These are phyloP conservation scores for Agriotes lineatus DNA, from an alignment of 2,888 invertebrate genomes.

Conservation along the genomic window DNA sequence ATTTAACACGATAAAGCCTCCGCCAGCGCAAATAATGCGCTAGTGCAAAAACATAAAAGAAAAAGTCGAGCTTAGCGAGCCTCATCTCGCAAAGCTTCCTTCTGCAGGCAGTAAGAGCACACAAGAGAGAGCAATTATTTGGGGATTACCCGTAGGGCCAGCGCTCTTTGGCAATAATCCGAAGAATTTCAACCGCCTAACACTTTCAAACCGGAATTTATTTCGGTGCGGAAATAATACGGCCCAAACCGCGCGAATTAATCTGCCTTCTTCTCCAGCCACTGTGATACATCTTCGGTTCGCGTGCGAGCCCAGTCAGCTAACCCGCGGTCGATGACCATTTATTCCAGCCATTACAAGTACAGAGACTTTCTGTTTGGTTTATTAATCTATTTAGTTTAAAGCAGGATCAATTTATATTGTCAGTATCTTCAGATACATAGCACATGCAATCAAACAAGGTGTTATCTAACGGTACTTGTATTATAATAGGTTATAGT, in stretches of 20 bases:
- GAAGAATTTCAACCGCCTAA: constrained; percentile 37
- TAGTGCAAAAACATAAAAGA: constrained; percentile 16
- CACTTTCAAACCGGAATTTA: constrained; percentile 34
- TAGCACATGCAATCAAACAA: no score
- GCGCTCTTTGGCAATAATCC: constrained; percentile 33
- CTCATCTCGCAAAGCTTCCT: constrained; percentile 28
- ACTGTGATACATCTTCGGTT: background rate
- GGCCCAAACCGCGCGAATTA: background rate
- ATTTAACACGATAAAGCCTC: constrained; percentile 13
- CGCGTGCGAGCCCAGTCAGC: no score
- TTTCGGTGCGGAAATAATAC: constrained; percentile 19
- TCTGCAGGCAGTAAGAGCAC: constrained; percentile 19
- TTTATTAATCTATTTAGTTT: no score
- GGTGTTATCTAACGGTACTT: no score
- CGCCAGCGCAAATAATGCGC: constrained; percentile 2
- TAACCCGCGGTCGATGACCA: no score
- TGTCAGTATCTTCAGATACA: no score
- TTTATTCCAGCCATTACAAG: no score
- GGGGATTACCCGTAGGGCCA: constrained; percentile 35
- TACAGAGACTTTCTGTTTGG: no score
- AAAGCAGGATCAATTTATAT: no score
- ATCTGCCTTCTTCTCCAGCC: background rate
- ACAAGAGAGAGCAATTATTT: constrained; percentile 41
- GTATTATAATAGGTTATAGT: no score
- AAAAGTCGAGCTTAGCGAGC: constrained; percentile 18